These are phyloP conservation scores for Drosophila monieri DNA, from an alignment of 2,888 invertebrate species.

Conservation along the genomic window DNA sequence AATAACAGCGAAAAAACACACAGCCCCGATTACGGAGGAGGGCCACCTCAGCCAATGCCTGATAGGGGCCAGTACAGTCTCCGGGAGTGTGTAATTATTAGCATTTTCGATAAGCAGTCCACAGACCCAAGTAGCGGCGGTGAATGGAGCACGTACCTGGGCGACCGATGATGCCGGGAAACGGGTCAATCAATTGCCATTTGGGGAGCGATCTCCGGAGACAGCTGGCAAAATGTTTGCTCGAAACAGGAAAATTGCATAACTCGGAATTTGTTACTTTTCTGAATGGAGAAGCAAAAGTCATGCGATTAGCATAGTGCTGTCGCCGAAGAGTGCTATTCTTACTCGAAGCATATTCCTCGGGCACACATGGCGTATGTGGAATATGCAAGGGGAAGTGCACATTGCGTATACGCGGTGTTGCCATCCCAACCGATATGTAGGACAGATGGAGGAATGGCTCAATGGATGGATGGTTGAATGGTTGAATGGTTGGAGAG, in stretches of 20 bases:
- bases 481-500: constrained; percentile 2
- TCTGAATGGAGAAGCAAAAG: no score
- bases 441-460: constrained; percentile 16
- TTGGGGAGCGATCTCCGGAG: constrained; percentile 27
- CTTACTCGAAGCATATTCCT: neutral
- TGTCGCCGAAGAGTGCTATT: neutral
- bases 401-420: constrained; percentile 47
- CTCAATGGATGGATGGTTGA: neutral
- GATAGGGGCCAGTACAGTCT: constrained; percentile 14
- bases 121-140: neutral
- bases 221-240: constrained; percentile 39
- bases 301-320: no score
- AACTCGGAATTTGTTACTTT: neutral
- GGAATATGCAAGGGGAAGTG: constrained; percentile 24
- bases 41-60: constrained; percentile 23
- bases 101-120: constrained; percentile 30
- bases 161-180: constrained; percentile 1
- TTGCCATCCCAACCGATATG: constrained; percentile 16
- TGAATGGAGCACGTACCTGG: constrained; percentile 15
- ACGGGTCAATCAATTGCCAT: constrained; percentile 58
- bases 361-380: constrained; percentile 32
- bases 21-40: constrained; percentile 42
- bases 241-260: constrained; percentile 4
- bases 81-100: constrained; percentile 27
- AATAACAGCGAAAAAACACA: constrained; percentile 66